Conservation (phyloP, 2,113 vertebrate species). For the Aspidoscelis tigris region DNA sequence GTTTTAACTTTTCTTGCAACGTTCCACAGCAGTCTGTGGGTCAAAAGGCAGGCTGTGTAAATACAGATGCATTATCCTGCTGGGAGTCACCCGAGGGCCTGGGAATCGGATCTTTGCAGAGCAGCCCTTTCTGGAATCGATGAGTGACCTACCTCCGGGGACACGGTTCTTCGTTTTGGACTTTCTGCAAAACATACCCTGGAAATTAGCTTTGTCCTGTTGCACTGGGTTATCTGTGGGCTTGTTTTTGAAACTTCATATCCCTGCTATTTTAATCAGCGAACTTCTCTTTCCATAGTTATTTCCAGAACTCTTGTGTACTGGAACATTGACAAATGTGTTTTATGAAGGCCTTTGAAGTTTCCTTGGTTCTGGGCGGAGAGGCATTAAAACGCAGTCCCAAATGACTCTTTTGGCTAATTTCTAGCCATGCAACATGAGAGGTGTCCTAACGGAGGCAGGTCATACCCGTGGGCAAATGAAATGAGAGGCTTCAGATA, state of each 20-base stretch:
- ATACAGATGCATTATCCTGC: neutral
- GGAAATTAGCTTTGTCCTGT: slow-evolving; percentile 32
- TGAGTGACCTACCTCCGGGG: neutral
- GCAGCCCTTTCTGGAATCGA: neutral
- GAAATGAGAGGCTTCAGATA: slow-evolving; percentile 33
- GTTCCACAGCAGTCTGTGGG: neutral
- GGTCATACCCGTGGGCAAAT: neutral
- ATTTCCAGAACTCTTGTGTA: slow-evolving; percentile 43
- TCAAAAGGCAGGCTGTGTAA: neutral
- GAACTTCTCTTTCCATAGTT: slow-evolving; percentile 31
- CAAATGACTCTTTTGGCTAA: neutral
- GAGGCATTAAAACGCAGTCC: neutral
- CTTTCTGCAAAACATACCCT: slow-evolving; percentile 27
- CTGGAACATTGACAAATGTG: slow-evolving; percentile 11
- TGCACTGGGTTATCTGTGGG: slow-evolving; percentile 12
- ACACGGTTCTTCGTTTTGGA: slow-evolving; percentile 27
- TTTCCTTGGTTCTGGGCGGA: slow-evolving; percentile 22
- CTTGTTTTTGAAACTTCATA: slow-evolving; percentile 21
- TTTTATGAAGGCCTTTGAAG: neutral
- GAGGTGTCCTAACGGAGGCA: neutral
- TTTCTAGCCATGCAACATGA: slow-evolving; percentile 8
- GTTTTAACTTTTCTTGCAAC: neutral
- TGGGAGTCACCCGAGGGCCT: neutral
- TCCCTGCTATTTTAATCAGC: slow-evolving; percentile 49
- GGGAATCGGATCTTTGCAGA: slow-evolving; percentile 5